Evolutionary conservation across 1,140 invertebrate genomes (phyloP).

Genomic region (Spodoptera litura): DNA sequence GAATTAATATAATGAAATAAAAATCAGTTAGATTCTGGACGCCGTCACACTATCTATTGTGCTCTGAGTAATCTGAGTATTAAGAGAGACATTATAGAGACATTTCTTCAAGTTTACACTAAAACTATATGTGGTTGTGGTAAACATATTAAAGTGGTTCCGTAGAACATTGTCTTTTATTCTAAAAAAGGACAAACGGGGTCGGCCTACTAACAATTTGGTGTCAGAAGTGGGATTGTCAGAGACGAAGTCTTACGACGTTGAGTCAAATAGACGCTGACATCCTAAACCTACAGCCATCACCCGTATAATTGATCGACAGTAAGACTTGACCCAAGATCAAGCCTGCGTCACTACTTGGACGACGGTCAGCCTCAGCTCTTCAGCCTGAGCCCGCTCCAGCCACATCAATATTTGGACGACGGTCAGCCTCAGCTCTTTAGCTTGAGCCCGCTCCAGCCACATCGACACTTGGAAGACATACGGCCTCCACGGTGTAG

Average conservation of each 20-base stretch:
- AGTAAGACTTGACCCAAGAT: background rate
- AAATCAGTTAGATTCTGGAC: too few species aligned
- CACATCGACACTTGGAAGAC: background rate
- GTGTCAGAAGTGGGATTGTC: background rate
- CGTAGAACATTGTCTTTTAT: too few species aligned
- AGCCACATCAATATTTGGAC: background rate
- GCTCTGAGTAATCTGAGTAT: background rate
- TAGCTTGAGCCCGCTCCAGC: background rate
- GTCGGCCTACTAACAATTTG: too few species aligned
- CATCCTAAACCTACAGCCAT: background rate
- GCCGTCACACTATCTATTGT: too few species aligned
- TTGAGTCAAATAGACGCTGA: background rate
- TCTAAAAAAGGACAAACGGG: too few species aligned
- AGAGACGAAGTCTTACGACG: conserved; percentile 4
- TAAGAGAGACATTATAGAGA: background rate
- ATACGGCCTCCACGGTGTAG: too few species aligned
- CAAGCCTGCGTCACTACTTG: background rate
- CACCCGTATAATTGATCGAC: background rate
- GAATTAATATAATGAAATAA: too few species aligned
- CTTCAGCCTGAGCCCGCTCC: background rate
- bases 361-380: conserved; percentile 9
- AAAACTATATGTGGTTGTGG: background rate
- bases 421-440: background rate
- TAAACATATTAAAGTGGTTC: conserved; percentile 4
- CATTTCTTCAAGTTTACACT: too few species aligned